Conservation (phyloP, 2,888 invertebrate species). For the Phymatocera aterrima region DNA sequence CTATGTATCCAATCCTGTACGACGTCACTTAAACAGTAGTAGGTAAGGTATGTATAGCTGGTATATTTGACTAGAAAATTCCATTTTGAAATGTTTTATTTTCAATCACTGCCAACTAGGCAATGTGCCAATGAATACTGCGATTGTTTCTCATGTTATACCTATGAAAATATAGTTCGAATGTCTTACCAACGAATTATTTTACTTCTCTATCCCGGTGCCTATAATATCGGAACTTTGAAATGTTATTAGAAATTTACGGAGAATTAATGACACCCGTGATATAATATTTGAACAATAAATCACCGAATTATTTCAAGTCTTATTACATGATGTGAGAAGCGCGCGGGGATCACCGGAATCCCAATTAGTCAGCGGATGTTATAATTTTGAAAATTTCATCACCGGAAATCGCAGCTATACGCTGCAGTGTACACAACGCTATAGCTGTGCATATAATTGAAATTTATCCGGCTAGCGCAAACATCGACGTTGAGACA, state of each 20-base stretch:
- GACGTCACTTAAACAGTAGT: no score
- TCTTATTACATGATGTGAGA: no score
- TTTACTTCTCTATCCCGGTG: neutral
- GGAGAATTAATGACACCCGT: no score
- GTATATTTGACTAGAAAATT: slow-evolving; percentile 30
- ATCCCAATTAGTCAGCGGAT: no score
- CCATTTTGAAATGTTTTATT: slow-evolving; percentile 38
- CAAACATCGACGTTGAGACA: no score
- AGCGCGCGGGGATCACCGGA: neutral
- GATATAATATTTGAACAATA: no score
- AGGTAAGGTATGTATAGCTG: no score
- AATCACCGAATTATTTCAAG: no score
- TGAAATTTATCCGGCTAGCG: no score
- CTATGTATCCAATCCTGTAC: neutral
- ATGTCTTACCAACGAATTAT: neutral
- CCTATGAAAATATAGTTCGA: neutral
- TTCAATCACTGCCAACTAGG: slow-evolving; percentile 43
- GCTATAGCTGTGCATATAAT: neutral
- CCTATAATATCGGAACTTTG: no score
- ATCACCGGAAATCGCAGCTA: neutral
- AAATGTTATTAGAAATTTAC: no score
- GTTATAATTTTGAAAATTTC: neutral
- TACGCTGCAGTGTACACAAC: neutral
- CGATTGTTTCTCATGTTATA: slow-evolving; percentile 31
- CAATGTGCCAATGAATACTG: slow-evolving; percentile 40